These are phyloP conservation scores for Peromyscus attwateri DNA, from an alignment of 2,797 vertebrate species.

Conservation along the genomic window DNA sequence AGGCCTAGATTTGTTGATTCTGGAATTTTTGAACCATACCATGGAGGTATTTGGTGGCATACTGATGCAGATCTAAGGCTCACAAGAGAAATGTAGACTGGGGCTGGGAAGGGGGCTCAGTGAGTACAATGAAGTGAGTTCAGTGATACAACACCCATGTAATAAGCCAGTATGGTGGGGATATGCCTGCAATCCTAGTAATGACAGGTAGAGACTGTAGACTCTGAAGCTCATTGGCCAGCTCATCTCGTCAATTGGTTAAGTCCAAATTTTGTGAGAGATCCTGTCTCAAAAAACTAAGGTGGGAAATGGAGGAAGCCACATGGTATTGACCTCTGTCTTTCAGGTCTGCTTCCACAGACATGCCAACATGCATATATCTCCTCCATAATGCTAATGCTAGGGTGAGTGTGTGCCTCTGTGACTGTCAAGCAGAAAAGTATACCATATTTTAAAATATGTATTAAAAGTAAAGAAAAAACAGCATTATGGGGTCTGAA, in stretches of 20 bases:
- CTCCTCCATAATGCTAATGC: neutral
- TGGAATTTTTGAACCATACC: neutral
- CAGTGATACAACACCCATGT: too few species aligned
- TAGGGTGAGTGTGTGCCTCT: neutral
- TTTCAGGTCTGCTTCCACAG: neutral
- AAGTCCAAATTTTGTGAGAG: neutral
- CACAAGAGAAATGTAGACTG: neutral
- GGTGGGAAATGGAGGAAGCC: neutral
- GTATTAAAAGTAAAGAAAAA: neutral
- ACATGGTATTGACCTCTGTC: neutral
- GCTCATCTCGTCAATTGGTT: neutral
- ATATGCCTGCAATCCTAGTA: neutral
- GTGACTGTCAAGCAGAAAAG: neutral
- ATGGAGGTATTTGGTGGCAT: neutral
- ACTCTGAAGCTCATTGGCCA: neutral
- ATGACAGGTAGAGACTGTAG: neutral
- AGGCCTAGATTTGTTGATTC: neutral
- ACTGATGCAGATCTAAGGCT: neutral
- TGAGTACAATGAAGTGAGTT: neutral
- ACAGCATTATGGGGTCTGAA: neutral
- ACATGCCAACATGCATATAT: neutral
- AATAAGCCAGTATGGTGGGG: neutral
- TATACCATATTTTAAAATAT: neutral
- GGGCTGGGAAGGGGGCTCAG: too few species aligned
- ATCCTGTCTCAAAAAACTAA: neutral